Conservation (phyloP, 1,140 invertebrate species). For the Drosophila saltans region DNA sequence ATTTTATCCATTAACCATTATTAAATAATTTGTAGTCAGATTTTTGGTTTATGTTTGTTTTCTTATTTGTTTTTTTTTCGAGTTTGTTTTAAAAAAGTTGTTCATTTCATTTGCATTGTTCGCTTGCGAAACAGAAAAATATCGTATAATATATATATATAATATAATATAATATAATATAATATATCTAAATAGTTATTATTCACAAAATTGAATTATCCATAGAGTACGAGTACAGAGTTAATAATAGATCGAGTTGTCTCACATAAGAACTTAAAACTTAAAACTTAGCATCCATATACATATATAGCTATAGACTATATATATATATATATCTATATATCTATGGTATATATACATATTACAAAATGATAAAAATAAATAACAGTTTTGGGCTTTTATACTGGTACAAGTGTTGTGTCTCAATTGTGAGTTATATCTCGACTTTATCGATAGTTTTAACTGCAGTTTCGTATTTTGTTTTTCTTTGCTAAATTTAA, state of each 20-base stretch:
- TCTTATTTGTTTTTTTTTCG: conserved; percentile 4
- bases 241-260: conserved; percentile 9
- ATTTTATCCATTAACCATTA: conserved; percentile 22
- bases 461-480: conserved; percentile 1
- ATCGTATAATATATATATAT: conserved; percentile 57
- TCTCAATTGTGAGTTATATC: conserved; percentile 9
- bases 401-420: conserved; percentile 75
- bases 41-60: too few species aligned
- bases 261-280: conserved; percentile 52
- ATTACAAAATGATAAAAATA: conserved; percentile 81
- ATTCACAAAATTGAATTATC: conserved; percentile 80
- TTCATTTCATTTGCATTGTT: conserved; percentile 79
- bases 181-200: conserved; percentile 74
- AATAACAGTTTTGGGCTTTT: conserved; percentile 82
- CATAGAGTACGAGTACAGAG: conserved; percentile 62
- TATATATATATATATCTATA: conserved; percentile 6
- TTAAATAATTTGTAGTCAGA: conserved; percentile 27
- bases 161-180: conserved; percentile 29
- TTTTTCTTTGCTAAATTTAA: conserved; percentile 52
- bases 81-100: conserved; percentile 77
- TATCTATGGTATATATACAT: conserved; percentile 22
- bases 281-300: conserved; percentile 40
- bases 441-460: conserved; percentile 12
- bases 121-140: conserved; percentile 80
- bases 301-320: conserved; percentile 18